These are phyloP conservation scores for Columba livia DNA, from an alignment of 2,113 vertebrate species.

Conservation along the genomic window DNA sequence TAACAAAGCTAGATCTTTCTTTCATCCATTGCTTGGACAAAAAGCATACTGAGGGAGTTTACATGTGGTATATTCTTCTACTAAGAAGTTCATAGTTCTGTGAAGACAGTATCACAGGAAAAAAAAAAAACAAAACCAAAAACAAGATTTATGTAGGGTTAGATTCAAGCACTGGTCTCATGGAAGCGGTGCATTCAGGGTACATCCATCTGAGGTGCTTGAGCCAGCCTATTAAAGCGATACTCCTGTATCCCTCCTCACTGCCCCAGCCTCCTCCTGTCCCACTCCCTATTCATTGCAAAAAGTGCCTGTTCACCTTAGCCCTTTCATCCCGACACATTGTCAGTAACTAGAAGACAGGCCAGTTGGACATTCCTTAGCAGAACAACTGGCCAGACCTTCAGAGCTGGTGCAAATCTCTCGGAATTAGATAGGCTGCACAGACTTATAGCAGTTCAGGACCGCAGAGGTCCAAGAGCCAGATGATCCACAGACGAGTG, in stretches of 20 bases:
- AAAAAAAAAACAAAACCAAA: not conserved
- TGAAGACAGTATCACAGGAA: not conserved
- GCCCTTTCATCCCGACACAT: not conserved
- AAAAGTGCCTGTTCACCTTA: not conserved
- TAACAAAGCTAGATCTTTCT: not conserved
- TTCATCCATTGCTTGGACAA: not conserved
- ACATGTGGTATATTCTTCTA: not conserved
- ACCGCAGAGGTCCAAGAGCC: not conserved
- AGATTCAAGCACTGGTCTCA: not conserved
- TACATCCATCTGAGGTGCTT: accelerated
- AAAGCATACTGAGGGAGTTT: not conserved
- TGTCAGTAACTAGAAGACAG: accelerated
- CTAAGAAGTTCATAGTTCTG: not conserved
- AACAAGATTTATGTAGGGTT: not conserved
- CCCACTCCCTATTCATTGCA: accelerated
- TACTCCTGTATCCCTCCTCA: not conserved
- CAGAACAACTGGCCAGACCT: not conserved
- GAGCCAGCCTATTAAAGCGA: not conserved
- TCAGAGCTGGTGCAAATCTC: not conserved
- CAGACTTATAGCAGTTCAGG: not conserved
- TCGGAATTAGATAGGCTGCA: not conserved
- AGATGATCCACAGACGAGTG: not conserved
- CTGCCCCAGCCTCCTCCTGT: not conserved
- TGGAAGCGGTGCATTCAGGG: accelerated
- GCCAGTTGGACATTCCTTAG: not conserved